phyloP scores from a whole-genome alignment of 2,113 vertebrate species.

The Apteryx mantelli region DNA sequence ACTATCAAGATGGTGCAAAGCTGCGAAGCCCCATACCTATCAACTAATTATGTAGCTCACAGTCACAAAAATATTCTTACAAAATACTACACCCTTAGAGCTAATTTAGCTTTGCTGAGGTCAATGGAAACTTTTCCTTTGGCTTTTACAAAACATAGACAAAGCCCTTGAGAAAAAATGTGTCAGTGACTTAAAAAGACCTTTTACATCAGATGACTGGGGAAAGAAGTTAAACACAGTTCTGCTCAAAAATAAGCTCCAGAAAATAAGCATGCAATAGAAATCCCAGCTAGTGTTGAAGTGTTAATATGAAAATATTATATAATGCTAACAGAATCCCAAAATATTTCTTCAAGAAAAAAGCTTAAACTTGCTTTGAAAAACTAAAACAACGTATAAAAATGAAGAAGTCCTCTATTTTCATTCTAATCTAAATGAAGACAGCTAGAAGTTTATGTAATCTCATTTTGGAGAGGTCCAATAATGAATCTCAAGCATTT shows the following conservation, averaged over 20 bases:
- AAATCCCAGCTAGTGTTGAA: not conserved
- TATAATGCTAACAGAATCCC: not conserved
- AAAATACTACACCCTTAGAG: not conserved
- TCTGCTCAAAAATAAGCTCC: not conserved
- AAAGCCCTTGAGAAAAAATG: not conserved
- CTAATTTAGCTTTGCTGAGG: fast-evolving
- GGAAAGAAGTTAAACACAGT: not conserved
- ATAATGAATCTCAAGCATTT: not conserved
- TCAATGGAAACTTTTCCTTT: not conserved
- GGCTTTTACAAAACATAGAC: not conserved
- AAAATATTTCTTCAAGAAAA: not conserved
- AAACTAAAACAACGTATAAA: not conserved
- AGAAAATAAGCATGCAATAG: not conserved
- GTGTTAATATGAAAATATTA: not conserved
- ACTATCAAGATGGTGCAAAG: not conserved
- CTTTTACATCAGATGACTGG: not conserved
- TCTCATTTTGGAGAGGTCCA: not conserved
- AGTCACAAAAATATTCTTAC: not conserved
- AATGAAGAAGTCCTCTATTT: not conserved
- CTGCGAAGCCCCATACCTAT: not conserved
- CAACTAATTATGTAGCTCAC: not conserved
- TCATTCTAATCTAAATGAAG: not conserved
- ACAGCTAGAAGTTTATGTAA: not conserved
- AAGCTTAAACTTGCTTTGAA: not conserved
- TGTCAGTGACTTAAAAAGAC: not conserved